These are phyloP conservation scores for Dexiosoma caninum DNA, from an alignment of 2,888 invertebrate species.

Conservation along the genomic window DNA sequence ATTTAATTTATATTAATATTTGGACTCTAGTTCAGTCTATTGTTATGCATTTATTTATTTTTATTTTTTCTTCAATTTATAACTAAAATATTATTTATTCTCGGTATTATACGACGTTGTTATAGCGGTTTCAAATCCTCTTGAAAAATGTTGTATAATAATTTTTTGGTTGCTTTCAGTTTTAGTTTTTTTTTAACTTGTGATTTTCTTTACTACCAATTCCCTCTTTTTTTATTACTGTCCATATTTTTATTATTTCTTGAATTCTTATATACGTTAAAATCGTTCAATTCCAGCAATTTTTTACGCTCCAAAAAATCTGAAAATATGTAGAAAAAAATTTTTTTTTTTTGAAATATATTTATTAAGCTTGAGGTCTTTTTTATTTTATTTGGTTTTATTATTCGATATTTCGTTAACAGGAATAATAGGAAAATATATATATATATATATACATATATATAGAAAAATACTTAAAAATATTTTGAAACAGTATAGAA, in stretches of 20 bases:
- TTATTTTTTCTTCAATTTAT: constrained; percentile 30
- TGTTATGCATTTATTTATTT: constrained; percentile 70
- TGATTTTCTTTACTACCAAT: constrained; percentile 46
- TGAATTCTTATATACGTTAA: constrained; percentile 5
- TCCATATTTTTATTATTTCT: constrained; percentile 34
- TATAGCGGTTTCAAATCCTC: constrained; percentile 66
- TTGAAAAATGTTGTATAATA: constrained; percentile 47
- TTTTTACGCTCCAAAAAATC: constrained; percentile 56
- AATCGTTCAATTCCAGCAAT: constrained; percentile 60
- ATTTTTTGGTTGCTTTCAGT: constrained; percentile 7
- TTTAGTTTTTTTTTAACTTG: constrained; percentile 49
- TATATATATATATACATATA: too few relatives aligned
- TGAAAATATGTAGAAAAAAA: constrained; percentile 31
- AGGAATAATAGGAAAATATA: too few relatives aligned
- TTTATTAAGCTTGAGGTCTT: too few relatives aligned
- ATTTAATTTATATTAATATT: constrained; percentile 70
- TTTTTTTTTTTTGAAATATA: too few relatives aligned
- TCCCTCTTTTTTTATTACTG: constrained; percentile 34
- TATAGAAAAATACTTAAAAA: constrained; percentile 16
- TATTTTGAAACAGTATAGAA: background rate
- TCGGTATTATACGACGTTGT: constrained; percentile 45
- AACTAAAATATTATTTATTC: constrained; percentile 34
- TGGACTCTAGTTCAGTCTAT: constrained; percentile 76
- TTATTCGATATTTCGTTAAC: too few relatives aligned
- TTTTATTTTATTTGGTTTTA: too few relatives aligned